phyloP scores from a whole-genome alignment of 2,797 vertebrate genomes.

The Epinephelus awoara region DNA sequence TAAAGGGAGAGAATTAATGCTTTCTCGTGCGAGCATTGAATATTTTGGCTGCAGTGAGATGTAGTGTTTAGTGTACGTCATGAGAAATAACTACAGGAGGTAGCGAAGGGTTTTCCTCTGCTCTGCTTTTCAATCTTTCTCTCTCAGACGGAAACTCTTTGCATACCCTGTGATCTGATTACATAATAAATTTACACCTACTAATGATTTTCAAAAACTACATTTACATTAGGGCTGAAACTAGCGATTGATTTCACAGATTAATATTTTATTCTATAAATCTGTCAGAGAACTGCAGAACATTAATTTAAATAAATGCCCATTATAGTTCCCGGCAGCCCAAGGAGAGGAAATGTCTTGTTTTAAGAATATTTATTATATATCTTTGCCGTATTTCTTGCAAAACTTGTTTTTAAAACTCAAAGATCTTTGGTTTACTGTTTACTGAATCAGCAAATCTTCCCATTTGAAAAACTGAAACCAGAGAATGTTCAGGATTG shows the following conservation, averaged over 20 bases:
- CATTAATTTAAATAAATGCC: too few species aligned
- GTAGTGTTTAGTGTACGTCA: neutral
- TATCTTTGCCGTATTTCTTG: too few species aligned
- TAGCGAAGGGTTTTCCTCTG: neutral
- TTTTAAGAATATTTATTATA: neutral
- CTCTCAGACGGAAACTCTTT: neutral
- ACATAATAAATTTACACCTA: neutral
- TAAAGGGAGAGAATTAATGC: neutral
- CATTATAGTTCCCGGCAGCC: too few species aligned
- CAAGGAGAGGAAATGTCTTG: neutral
- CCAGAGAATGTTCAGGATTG: neutral
- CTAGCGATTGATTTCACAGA: neutral
- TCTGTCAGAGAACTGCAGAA: too few species aligned
- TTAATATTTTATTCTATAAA: neutral
- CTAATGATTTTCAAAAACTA: neutral
- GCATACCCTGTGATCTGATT: neutral
- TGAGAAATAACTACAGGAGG: constrained; percentile 5
- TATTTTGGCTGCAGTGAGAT: constrained; percentile 13
- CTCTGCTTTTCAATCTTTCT: neutral
- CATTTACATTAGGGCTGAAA: neutral
- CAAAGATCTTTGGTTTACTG: too few species aligned
- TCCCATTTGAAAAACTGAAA: neutral
- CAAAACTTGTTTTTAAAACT: too few species aligned
- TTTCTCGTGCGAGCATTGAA: neutral
- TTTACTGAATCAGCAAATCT: too few species aligned